Conservation (phyloP, 1,140 invertebrate species). For the Teleogryllus occipitalis region DNA sequence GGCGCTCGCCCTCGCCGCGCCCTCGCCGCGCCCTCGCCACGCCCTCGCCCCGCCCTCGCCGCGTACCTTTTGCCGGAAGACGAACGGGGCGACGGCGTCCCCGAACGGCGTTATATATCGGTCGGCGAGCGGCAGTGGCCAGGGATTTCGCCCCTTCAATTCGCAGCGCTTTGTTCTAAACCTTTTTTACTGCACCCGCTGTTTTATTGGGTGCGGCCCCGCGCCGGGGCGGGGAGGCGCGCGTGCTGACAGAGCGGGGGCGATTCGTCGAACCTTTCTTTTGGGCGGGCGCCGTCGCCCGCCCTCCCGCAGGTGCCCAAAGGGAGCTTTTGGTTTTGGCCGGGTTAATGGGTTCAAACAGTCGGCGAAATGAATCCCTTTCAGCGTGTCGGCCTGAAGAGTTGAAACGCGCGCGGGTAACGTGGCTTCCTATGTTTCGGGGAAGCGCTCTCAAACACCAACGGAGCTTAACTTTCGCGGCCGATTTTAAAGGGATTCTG, state of each 20-base stretch:
- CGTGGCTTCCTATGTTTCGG: no score
- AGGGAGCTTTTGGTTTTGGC: no score
- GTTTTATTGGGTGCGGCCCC: neutral
- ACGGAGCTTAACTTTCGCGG: no score
- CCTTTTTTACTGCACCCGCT: neutral
- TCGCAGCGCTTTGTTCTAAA: neutral
- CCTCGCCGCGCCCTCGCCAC: no score
- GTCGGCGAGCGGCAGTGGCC: neutral
- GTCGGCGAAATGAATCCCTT: no score
- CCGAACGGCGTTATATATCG: neutral
- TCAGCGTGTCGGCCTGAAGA: no score
- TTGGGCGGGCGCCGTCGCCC: neutral
- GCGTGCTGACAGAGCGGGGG: neutral
- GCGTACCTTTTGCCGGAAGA: neutral
- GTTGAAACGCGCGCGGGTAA: no score
- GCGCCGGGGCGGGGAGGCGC: no score
- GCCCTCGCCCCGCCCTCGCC: neutral
- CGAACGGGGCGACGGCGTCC: neutral
- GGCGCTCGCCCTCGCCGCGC: neutral
- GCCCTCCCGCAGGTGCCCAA: no score
- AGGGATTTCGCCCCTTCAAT: neutral
- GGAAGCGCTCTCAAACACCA: no score
- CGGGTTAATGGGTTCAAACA: no score
- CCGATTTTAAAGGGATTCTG: no score
- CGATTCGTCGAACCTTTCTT: neutral